Evolutionary conservation across 2,888 invertebrate genomes (phyloP).

Genomic region (Gibbula magus): DNA sequence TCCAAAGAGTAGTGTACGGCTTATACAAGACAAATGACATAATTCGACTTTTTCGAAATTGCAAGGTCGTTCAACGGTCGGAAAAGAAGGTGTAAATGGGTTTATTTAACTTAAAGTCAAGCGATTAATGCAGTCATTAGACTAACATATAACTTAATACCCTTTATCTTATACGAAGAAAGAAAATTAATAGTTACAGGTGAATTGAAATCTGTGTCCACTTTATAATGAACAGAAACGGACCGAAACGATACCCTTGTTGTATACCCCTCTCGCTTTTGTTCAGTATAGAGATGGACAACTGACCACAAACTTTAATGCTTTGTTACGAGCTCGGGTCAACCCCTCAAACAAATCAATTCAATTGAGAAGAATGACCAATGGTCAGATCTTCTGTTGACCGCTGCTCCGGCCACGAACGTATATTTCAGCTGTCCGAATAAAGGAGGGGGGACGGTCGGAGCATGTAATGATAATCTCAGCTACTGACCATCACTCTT

Average conservation of each 20-base stretch:
- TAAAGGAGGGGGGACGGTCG: background rate
- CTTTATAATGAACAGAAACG: background rate
- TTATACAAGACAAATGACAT: too few species aligned
- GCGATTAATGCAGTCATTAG: constrained; percentile 3
- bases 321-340: background rate
- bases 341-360: background rate
- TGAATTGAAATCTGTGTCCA: background rate
- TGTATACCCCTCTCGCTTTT: background rate
- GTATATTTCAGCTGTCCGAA: background rate
- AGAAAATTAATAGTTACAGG: background rate
- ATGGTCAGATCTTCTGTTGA: background rate
- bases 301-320: background rate
- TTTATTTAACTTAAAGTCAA: constrained; percentile 1
- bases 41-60: too few species aligned
- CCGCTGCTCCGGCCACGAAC: background rate
- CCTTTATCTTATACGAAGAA: background rate
- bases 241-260: background rate
- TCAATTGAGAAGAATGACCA: background rate
- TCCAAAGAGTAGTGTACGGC: too few species aligned
- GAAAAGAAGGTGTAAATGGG: background rate
- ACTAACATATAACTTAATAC: background rate
- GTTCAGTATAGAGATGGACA: background rate
- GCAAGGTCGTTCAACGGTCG: too few species aligned
- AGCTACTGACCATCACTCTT: background rate
- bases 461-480: constrained; percentile 9